phyloP scores from a whole-genome alignment of 2,113 vertebrate genomes.

The Istiophorus platypterus region DNA sequence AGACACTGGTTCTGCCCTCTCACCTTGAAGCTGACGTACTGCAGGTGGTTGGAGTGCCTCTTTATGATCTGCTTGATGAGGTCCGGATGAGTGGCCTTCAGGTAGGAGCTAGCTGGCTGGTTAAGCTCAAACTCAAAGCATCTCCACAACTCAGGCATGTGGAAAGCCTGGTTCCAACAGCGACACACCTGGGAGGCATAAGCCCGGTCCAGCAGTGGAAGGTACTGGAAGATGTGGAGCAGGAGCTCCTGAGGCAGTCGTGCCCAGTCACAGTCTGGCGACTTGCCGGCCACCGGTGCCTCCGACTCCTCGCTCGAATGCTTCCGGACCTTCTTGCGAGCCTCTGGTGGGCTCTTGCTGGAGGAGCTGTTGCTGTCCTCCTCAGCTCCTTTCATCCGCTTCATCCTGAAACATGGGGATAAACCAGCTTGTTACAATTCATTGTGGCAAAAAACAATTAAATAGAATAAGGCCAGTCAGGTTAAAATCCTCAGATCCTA shows the following conservation, averaged over 20 bases:
- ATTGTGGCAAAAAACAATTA: neutral
- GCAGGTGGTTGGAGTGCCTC: conserved; percentile 95
- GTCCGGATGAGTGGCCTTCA: conserved; percentile 96
- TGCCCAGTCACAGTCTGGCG: conserved; percentile 84
- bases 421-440: neutral
- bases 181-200: conserved; percentile 95
- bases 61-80: conserved; percentile 98
- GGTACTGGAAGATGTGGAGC: conserved; percentile 93
- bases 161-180: conserved; percentile 96
- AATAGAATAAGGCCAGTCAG: neutral
- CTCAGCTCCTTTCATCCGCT: conserved; percentile 88
- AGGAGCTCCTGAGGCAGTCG: conserved; percentile 93
- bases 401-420: conserved; percentile 86
- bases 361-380: conserved; percentile 78
- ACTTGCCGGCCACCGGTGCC: neutral
- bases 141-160: conserved; percentile 98
- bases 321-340: conserved; percentile 86
- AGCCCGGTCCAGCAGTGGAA: conserved; percentile 94
- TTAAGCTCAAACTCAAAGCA: conserved; percentile 98
- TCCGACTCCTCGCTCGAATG: conserved; percentile 6
- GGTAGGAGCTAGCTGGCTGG: conserved; percentile 94
- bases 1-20: neutral
- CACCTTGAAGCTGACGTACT: conserved; percentile 99
- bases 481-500: neutral
- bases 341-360: conserved; percentile 76